phyloP scores from a whole-genome alignment of 2,797 vertebrate species.

The Clangula hyemalis region DNA sequence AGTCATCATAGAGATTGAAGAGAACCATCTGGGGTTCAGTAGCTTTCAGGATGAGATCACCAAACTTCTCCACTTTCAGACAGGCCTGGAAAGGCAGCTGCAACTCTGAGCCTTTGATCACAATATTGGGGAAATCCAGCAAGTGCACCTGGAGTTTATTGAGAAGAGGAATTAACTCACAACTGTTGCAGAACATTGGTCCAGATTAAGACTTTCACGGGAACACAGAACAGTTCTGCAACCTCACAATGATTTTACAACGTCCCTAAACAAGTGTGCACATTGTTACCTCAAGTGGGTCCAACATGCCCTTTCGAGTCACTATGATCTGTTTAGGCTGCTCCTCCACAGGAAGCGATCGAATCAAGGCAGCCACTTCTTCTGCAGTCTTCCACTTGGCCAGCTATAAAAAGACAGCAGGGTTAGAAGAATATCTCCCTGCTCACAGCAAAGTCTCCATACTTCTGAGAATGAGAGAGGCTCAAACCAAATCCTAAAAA shows the following conservation, averaged over 20 bases:
- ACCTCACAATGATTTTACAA: neutral
- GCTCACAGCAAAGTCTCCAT: neutral
- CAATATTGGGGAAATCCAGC: conserved; percentile 99
- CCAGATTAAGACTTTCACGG: neutral
- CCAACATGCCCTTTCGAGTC: conserved; percentile 98
- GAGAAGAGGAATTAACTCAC: neutral
- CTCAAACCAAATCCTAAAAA: neutral
- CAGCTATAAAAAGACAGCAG: conserved; percentile 79
- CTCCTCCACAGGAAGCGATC: conserved; percentile 98
- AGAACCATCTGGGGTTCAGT: conserved; percentile 99
- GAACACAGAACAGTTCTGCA: neutral
- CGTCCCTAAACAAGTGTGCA: neutral
- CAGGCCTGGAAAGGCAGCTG: conserved; percentile 99
- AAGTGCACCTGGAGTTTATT: conserved; percentile 89
- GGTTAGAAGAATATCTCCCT: neutral
- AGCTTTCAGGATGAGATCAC: conserved; percentile 97
- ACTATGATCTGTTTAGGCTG: conserved; percentile 99
- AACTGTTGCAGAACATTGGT: neutral
- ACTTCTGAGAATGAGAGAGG: neutral
- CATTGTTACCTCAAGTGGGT: conserved; percentile 91
- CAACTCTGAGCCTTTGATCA: conserved; percentile 98
- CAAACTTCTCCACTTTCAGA: conserved; percentile 99
- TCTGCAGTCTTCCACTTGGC: conserved; percentile 99
- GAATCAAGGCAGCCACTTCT: conserved; percentile 97
- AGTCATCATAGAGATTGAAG: conserved; percentile 99